phyloP scores from a whole-genome alignment of 2,888 invertebrate species.

The Cataglyphis albicans region DNA sequence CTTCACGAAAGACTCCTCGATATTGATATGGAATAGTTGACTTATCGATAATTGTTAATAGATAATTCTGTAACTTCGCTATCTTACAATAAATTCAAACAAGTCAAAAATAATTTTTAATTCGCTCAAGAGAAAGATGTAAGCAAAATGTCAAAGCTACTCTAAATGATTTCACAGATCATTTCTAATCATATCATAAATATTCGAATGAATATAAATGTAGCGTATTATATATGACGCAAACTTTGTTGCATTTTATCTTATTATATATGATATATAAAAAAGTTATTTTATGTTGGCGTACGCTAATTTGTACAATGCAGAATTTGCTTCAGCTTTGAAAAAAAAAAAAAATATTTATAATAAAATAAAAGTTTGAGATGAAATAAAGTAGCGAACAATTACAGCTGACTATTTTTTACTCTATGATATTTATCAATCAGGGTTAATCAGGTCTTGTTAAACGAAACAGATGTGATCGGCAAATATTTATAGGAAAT shows the following conservation, averaged over 20 bases:
- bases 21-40: constrained; percentile 3
- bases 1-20: constrained; percentile 51
- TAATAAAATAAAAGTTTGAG: not conserved
- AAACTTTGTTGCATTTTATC: not conserved
- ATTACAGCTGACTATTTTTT: constrained; percentile 10
- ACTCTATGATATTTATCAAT: not conserved
- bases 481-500: not conserved
- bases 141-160: constrained; percentile 5
- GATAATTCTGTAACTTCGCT: constrained; percentile 45
- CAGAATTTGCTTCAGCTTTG: not conserved
- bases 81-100: constrained; percentile 46
- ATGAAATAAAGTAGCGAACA: not conserved
- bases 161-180: not conserved
- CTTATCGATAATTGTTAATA: constrained; percentile 2
- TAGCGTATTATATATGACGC: not conserved
- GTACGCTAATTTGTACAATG: too few species aligned
- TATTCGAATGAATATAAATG: constrained; percentile 1
- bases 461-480: constrained; percentile 3
- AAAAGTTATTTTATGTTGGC: not conserved
- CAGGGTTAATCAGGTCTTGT: not conserved
- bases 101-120: constrained; percentile 54
- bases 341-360: not conserved
- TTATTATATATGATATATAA: not conserved
- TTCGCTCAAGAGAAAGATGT: constrained; percentile 48
- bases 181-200: not conserved